Evolutionary conservation across 2,888 invertebrate species (phyloP).

Genomic region (Dicyrtoma fusca): DNA sequence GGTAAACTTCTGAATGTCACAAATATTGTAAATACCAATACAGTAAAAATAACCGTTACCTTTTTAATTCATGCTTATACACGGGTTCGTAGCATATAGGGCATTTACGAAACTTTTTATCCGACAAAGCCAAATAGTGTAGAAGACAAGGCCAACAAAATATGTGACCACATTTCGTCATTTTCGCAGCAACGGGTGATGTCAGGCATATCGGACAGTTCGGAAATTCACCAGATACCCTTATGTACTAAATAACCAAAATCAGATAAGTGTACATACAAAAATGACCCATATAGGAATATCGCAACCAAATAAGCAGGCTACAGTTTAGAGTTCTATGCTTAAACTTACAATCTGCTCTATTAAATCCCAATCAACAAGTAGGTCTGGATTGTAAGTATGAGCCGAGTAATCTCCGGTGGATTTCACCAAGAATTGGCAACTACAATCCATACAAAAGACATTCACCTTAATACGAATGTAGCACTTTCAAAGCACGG

Average conservation of each 20-base stretch:
- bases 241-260: constrained; percentile 37
- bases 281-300: no score
- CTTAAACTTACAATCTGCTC: constrained; percentile 84
- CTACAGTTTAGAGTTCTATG: no score
- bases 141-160: constrained; percentile 96
- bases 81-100: constrained; percentile 90
- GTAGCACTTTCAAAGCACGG: neutral
- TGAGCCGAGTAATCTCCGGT: constrained; percentile 78
- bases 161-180: constrained; percentile 92
- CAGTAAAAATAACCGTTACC: constrained; percentile 66
- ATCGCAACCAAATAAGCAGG: no score
- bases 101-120: constrained; percentile 80
- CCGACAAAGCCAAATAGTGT: constrained; percentile 85
- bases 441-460: constrained; percentile 65
- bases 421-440: constrained; percentile 90
- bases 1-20: no score
- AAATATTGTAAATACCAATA: no score
- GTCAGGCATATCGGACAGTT: constrained; percentile 92
- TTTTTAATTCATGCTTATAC: constrained; percentile 78
- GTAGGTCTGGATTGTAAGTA: constrained; percentile 79
- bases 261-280: no score
- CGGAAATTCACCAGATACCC: constrained; percentile 63
- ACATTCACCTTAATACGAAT: neutral
- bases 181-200: constrained; percentile 82
- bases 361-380: constrained; percentile 88